phyloP scores from a whole-genome alignment of 1,140 invertebrate genomes.

The Camponotus floridanus region DNA sequence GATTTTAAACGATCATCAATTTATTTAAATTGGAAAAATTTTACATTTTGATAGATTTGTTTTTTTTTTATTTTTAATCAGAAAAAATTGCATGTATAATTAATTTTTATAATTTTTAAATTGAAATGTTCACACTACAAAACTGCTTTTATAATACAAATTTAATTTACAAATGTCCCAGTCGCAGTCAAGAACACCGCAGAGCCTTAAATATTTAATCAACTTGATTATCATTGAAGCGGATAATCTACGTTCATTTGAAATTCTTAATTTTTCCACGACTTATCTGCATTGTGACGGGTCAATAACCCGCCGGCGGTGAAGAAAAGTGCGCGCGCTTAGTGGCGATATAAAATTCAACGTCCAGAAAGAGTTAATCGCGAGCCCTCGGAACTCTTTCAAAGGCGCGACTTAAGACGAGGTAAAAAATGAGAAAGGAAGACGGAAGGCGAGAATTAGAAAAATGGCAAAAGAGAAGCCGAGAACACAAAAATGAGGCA shows the following conservation, averaged over 20 bases:
- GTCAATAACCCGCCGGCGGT: constrained; percentile 5
- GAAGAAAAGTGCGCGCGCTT: constrained; percentile 32
- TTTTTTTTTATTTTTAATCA: background rate
- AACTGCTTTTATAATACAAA: background rate
- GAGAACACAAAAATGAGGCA: constrained; percentile 50
- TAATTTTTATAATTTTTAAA: background rate
- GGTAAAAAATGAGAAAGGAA: background rate
- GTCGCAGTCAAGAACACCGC: too few relatives aligned
- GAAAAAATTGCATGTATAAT: background rate
- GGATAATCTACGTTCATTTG: background rate
- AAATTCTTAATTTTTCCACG: constrained; percentile 22
- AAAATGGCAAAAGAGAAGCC: constrained; percentile 43
- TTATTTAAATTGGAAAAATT: background rate
- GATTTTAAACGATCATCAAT: background rate
- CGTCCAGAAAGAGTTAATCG: constrained; percentile 28
- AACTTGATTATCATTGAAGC: background rate
- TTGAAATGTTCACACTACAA: background rate
- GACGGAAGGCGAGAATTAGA: constrained; percentile 29
- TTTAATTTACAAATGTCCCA: background rate
- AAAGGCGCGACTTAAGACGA: constrained; percentile 38
- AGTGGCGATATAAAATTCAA: constrained; percentile 44
- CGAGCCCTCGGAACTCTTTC: constrained; percentile 24
- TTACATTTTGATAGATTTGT: background rate
- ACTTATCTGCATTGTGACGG: background rate
- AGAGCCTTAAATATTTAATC: constrained; percentile 24